Base-by-base conservation (phyloP, 2,797 vertebrate species). In the Holocentrus rufus region DNA sequence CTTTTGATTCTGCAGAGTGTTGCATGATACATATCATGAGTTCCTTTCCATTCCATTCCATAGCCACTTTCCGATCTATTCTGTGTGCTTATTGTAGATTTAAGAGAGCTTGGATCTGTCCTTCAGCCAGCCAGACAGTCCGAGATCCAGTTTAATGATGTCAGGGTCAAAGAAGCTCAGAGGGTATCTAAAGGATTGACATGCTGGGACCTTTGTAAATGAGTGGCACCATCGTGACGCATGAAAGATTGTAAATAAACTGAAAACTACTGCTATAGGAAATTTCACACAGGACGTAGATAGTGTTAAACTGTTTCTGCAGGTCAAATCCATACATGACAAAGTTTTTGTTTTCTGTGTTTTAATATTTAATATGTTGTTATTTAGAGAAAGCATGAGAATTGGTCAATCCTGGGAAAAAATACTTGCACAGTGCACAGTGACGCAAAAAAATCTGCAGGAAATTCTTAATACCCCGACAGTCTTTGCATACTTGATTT, bases 121-220 rank as follows among this genome's bases (percentile, higher is more conserved):
- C 74, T 74, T 61, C 56, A 59, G 6, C 39, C 53, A 64, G 44
- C 47, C 81, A 77, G 79, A 65, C 72, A 68, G 70, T 27, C 9
- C 18, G 0, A 76, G 54, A 36, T 76, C 61, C 18, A 52, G 34
- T 80, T 82, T 20, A 72, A 74, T 85, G 87, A 90, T 54, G 79
- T 90, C 80, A 90, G 50, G 64, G 72, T 89, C 73, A 87, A 88
- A 89, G 72, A 82, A 82, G 88, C 88, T 89, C 87, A 91, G 65
- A 20, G 1, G 25, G 65, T 20, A 62, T 69, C 76, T 80, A 61
- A 72, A 49, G 76, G 84, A 86, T 74, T 77, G 80, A 72, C 67
- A 73, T 69, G 67, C 31, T 39, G 39, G 55, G 46, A 66, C 3
- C 53, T 67, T 53, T 66, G 65, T 56, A 77, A 69, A 34, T 34